Evolutionary conservation across 2,797 vertebrate species (phyloP), one percentile per base, ranked within the genome.

Genomic region (Taeniopygia guttata): DNA sequence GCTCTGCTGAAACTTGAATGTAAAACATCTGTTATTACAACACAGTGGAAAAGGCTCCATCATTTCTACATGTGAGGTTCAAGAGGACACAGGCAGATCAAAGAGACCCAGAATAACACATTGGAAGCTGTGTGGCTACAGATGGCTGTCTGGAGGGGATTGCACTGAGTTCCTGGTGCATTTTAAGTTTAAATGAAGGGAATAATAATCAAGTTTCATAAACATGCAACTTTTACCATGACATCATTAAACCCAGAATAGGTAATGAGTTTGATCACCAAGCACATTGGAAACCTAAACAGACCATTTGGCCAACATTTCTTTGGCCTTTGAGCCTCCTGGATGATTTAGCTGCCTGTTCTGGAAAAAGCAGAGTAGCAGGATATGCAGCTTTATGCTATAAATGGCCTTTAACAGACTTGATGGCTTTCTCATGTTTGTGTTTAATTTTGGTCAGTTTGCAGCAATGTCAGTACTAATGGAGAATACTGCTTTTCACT

Each of bases 211-310:
- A 67, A 52, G 40, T 42, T 84, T 62, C n/a, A 58, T 5, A 5
- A 79, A 67, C 49, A 60, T 14, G 58, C 38, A 67, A 3, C 56
- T 74, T 76, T 59, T 79, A 52, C 77, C 63, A 16, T 91, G 89
- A 84, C 34, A 45, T 93, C 63, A 86, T 43, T 70, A 26, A 78
- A 46, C 26, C 55, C 76, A 36, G 62, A 66, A 17, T 4, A 82
- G 73, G 66, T 78, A 38, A 70, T 60, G 70, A 51, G 9, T 86
- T 70, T 80, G 75, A 86, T 87, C 64, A 84, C 69, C 49, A 54
- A 30, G 63, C n/a, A 36, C 40, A 17, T 29, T 85, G 70, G 76
- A 96, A 94, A 92, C 21, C 64, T 93, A 85, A 95, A 92, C 89
- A 95, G 81, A 91, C 29, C 19, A 34, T 69, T 72, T 56, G 67